These are phyloP conservation scores for Philereme vetulata DNA, from an alignment of 2,888 invertebrate species.

Conservation along the genomic window DNA sequence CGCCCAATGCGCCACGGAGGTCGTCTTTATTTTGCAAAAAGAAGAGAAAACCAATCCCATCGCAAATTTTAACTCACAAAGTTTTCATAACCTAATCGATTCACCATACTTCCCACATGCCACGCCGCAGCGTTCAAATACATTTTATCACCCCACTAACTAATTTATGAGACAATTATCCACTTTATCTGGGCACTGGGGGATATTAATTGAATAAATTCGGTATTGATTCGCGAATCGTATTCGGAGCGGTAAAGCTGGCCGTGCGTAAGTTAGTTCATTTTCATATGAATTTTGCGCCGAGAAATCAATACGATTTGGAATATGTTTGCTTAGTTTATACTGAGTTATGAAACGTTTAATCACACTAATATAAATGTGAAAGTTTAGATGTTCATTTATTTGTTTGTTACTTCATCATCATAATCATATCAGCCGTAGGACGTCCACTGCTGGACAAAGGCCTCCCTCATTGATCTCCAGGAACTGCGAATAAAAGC, in stretches of 20 bases:
- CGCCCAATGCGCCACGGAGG: not conserved
- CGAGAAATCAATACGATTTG: slow-evolving; percentile 15
- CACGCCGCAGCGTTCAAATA: slow-evolving; percentile 29
- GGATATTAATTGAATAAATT: slow-evolving; percentile 53
- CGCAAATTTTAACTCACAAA: not conserved
- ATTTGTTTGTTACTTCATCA: no score
- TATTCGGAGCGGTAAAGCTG: slow-evolving; percentile 24
- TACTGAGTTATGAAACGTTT: not conserved
- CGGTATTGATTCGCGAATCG: slow-evolving; percentile 44
- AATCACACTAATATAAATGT: not conserved
- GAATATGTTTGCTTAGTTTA: slow-evolving; percentile 6
- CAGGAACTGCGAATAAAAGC: no score
- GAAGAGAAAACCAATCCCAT: no score
- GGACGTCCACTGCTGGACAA: no score
- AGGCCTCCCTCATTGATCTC: no score
- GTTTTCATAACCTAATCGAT: slow-evolving; percentile 27
- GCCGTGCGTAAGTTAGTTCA: slow-evolving; percentile 36
- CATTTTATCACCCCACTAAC: slow-evolving; percentile 47
- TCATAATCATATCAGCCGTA: no score
- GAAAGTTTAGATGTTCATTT: no score
- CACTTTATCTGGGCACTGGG: slow-evolving; percentile 43
- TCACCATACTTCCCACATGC: slow-evolving; percentile 19
- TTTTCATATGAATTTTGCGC: slow-evolving; percentile 43
- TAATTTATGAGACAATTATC: slow-evolving; percentile 55
- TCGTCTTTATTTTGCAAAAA: no score